These are phyloP conservation scores for Myotis davidii DNA, from an alignment of 2,113 vertebrate species.

Conservation along the genomic window DNA sequence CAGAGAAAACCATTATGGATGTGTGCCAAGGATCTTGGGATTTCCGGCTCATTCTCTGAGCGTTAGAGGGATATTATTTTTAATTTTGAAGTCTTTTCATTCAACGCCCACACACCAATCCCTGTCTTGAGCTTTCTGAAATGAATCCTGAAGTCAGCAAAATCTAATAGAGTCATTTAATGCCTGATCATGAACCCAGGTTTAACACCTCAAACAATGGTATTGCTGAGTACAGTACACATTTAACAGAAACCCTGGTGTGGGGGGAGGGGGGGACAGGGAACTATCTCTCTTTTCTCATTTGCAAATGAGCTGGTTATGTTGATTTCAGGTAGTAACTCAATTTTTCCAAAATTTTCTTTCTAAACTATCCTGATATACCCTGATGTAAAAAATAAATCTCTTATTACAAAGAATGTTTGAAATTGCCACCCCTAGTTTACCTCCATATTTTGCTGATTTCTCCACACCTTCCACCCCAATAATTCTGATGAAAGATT, in stretches of 20 bases:
- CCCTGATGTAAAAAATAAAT: not conserved
- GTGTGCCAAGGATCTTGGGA: constrained; percentile 68
- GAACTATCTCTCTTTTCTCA: not conserved
- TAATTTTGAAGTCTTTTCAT: constrained; percentile 75
- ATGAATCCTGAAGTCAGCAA: constrained; percentile 71
- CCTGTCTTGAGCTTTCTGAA: constrained; percentile 63
- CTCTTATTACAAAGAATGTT: constrained; percentile 1
- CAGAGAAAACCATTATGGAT: constrained; percentile 63
- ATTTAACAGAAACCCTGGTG: not conserved
- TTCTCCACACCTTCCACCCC: not conserved
- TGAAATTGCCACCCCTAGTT: not conserved
- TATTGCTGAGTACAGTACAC: not conserved
- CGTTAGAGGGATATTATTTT: constrained; percentile 71
- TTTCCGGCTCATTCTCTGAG: constrained; percentile 64
- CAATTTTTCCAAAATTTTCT: not conserved
- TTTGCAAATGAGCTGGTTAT: constrained; percentile 54
- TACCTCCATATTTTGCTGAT: constrained; percentile 21
- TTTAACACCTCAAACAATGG: not conserved
- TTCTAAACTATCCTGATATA: not conserved
- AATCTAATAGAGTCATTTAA: constrained; percentile 61
- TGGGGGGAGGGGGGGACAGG: not conserved
- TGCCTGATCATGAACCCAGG: constrained; percentile 53
- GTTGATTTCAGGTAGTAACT: not conserved
- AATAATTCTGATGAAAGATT: constrained; percentile 2
- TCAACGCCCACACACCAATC: constrained; percentile 56